phyloP scores from a whole-genome alignment of 2,888 invertebrate species.

The Rapana venosa region DNA sequence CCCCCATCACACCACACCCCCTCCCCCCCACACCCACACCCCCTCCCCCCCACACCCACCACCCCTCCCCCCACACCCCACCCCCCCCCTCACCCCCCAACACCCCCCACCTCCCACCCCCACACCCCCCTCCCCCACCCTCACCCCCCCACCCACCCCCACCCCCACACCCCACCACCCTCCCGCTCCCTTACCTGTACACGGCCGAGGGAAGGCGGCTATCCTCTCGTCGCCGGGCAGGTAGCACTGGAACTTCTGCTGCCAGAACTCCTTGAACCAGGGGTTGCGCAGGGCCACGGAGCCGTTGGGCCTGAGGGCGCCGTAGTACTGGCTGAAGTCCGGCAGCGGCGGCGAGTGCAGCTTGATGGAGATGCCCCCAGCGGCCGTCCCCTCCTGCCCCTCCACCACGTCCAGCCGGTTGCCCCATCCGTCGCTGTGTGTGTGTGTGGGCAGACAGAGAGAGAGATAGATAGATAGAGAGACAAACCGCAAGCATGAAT shows the following conservation, averaged over 20 bases:
- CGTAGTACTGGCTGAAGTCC: slow-evolving; percentile 84
- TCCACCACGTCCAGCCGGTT: slow-evolving; percentile 87
- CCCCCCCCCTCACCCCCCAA: too few relatives aligned
- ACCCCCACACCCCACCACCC: slow-evolving; percentile 53
- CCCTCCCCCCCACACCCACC: too few relatives aligned
- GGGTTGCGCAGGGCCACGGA: slow-evolving; percentile 85
- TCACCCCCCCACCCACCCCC: not conserved
- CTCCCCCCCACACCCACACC: not conserved
- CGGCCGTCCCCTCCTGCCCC: slow-evolving; percentile 82
- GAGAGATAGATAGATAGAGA: not conserved
- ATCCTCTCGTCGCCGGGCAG: slow-evolving; percentile 54
- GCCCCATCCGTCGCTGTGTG: slow-evolving; percentile 86
- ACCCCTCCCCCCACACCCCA: too few relatives aligned
- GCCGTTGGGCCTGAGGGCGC: slow-evolving; percentile 81
- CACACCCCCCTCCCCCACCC: not conserved
- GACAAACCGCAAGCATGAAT: too few relatives aligned
- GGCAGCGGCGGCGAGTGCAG: slow-evolving; percentile 84
- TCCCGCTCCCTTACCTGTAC: slow-evolving; percentile 61
- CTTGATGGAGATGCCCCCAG: slow-evolving; percentile 86
- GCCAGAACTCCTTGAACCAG: slow-evolving; percentile 88
- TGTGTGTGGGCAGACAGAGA: not conserved
- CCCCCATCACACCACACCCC: not conserved
- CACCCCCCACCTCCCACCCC: not conserved
- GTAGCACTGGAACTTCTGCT: slow-evolving; percentile 84
- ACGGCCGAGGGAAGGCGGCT: slow-evolving; percentile 49